phyloP scores from a whole-genome alignment of 2,797 vertebrate genomes.

The Lacerta agilis region DNA sequence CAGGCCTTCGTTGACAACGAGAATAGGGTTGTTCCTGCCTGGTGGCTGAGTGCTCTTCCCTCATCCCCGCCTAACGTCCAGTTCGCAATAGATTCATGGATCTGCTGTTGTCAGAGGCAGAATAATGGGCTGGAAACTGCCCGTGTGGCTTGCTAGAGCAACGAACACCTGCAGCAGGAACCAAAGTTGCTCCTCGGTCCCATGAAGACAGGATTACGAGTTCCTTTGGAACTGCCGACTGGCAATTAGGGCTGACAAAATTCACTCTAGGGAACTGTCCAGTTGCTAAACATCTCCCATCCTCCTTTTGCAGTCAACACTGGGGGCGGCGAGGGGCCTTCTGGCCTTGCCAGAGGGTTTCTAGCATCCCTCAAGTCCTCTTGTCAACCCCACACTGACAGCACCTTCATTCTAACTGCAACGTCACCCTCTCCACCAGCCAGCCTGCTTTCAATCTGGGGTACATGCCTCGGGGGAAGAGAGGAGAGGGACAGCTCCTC shows the following conservation, averaged over 20 bases:
- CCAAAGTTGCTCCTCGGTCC: background rate
- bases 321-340: background rate
- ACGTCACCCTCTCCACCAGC: background rate
- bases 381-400: background rate
- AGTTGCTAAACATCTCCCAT: background rate
- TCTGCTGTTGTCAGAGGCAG: background rate
- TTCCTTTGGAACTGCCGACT: fast-evolving
- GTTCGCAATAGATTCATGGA: too few species aligned
- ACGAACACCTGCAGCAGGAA: background rate
- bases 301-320: fast-evolving
- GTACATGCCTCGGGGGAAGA: background rate
- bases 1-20: fast-evolving
- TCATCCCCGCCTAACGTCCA: fast-evolving
- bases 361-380: background rate
- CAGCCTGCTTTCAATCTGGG: fast-evolving
- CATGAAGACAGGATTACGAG: background rate
- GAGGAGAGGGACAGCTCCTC: background rate
- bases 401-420: background rate
- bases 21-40: fast-evolving
- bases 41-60: fast-evolving
- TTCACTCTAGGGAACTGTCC: background rate
- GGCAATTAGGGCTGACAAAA: background rate
- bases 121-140: background rate
- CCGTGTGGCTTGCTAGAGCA: background rate
- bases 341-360: fast-evolving